These are phyloP conservation scores for Bombus pyrosoma DNA, from an alignment of 1,140 invertebrate species.

Conservation along the genomic window DNA sequence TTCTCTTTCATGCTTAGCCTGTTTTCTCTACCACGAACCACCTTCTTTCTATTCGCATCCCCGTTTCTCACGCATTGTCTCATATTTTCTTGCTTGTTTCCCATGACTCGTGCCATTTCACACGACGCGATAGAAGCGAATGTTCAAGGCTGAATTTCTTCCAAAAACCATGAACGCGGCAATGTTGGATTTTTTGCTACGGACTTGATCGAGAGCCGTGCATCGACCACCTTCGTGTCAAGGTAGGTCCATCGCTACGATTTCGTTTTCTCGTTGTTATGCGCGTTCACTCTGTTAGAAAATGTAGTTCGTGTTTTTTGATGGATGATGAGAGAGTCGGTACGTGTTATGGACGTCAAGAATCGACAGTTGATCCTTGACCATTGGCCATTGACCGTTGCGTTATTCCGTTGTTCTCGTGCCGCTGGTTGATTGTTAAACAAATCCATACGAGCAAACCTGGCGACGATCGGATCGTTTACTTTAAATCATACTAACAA, in stretches of 20 bases:
- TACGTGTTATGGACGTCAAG: neutral
- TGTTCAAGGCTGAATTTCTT: neutral
- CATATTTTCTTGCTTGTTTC: neutral
- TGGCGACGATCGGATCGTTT: neutral
- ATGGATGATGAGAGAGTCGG: neutral
- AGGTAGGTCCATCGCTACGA: conserved; percentile 16
- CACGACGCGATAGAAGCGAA: neutral
- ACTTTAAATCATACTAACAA: too few species aligned
- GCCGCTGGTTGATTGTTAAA: neutral
- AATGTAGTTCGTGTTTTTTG: neutral
- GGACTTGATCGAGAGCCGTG: neutral
- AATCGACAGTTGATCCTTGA: neutral
- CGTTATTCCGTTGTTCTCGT: neutral
- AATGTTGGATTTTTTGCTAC: neutral
- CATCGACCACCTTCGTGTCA: neutral
- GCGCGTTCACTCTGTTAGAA: neutral
- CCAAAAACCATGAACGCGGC: neutral
- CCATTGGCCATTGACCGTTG: neutral
- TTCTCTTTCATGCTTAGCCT: neutral
- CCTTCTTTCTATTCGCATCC: neutral
- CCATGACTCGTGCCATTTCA: neutral
- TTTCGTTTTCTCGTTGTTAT: neutral
- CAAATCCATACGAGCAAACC: neutral
- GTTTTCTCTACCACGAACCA: neutral
- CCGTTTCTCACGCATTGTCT: neutral